Evolutionary conservation across 2,113 vertebrate species (phyloP), one percentile per base, ranked within the genome.

Genomic region (Labeo rohita): DNA sequence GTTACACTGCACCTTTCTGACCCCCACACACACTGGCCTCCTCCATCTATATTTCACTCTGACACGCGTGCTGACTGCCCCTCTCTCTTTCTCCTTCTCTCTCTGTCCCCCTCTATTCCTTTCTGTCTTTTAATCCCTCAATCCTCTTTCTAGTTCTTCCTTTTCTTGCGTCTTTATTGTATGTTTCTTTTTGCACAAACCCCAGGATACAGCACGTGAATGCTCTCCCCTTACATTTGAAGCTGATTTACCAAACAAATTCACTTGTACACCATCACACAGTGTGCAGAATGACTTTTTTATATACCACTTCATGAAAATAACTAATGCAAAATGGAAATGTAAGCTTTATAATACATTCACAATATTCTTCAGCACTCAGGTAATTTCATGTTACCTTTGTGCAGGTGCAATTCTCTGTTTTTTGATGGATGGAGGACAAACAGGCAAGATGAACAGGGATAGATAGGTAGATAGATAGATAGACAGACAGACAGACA

Each of bases 11-110:
- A 95, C 95, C 95, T 95, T 86, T 88, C 91, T 95, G 95, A 96
- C 95, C 95, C 93, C 92, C 92, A 89, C 93, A 93, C 93, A 94
- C 94, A 93, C 92, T 52, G 92, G 92, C 93, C 94, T 94, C 94
- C 90, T 95, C 95, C 92, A 95, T 95, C 95, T 96, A 95, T 95
- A 96, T 96, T 95, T 95, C 94, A 94, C 93, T 94, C 91, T 95
- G 94, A 94, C 94, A 94, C 92, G 92, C 94, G 90, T 93, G 92
- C 94, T 94, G 93, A 94, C 92, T 94, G 80, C 84, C 61, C 75
- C 87, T 79, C 80, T 85, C 83, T 83, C 36, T 36, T 72, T 73
- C 74, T 83, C 36, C 47, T 72, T 72, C 66, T 74, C 66, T 74
- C 79, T 76, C 77, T 66, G 6, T 52, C 85, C 70, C 75, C 45